These are phyloP conservation scores for Zygogramma bicolorata DNA, from an alignment of 2,888 invertebrate species.

Conservation along the genomic window DNA sequence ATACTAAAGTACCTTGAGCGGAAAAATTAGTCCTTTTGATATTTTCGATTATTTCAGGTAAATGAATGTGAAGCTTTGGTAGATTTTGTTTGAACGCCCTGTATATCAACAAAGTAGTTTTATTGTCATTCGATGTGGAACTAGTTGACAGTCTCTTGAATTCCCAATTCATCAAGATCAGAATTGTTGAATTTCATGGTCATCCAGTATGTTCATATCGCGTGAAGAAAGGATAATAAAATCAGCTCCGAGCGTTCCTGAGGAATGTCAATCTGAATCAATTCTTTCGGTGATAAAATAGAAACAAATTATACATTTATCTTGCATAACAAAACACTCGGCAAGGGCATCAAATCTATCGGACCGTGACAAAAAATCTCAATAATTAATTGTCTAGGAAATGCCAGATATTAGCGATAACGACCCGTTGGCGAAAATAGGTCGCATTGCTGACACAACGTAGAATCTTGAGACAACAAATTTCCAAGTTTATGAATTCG, in stretches of 20 bases:
- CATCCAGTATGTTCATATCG: conserved; percentile 2
- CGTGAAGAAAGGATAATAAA: neutral
- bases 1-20: too few species aligned
- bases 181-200: neutral
- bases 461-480: neutral
- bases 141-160: neutral
- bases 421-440: neutral
- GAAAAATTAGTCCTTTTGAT: too few species aligned
- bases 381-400: neutral
- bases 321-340: neutral
- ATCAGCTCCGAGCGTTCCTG: neutral
- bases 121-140: neutral
- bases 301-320: neutral
- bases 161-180: neutral
- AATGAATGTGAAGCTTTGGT: too few species aligned
- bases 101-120: too few species aligned
- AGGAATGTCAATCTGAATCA: neutral
- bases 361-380: neutral
- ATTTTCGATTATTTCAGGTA: too few species aligned
- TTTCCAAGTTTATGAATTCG: conserved; percentile 11
- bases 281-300: neutral
- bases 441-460: neutral
- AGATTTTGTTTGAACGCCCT: neutral
- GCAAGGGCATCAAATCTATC: conserved; percentile 2
- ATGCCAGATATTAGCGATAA: neutral